Percentiles rank a stretch among this genome's conserved stretches.
These are phyloP conservation scores for Meiosimyza decipiens DNA, from an alignment of 2,888 invertebrate genomes.

Conservation along the genomic window DNA sequence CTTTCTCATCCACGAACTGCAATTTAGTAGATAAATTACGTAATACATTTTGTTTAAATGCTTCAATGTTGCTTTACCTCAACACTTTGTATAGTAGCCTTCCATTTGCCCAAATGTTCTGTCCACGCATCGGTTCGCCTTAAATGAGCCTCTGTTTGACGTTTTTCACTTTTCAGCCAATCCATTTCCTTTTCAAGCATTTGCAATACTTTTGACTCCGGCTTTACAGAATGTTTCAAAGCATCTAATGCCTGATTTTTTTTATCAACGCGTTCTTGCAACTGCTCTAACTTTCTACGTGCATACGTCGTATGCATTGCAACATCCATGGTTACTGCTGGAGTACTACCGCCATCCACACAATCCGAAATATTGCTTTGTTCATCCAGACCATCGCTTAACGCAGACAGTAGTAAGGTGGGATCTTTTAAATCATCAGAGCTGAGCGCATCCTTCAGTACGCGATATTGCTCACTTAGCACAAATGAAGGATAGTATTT, in stretches of 20 bases:
- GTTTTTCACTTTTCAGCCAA: constrained; percentile 81
- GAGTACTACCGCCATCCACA: constrained; percentile 42
- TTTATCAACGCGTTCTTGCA: constrained; percentile 86
- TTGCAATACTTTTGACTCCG: constrained; percentile 82
- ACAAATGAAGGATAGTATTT: constrained; percentile 91
- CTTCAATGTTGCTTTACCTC: constrained; percentile 69
- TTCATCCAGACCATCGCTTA: constrained; percentile 55
- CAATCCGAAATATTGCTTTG: constrained; percentile 52
- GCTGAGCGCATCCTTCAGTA: constrained; percentile 66
- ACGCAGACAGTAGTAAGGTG: constrained; percentile 59
- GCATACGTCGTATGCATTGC: constrained; percentile 87
- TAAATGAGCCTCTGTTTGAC: constrained; percentile 85
- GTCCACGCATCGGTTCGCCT: constrained; percentile 90
- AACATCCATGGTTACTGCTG: constrained; percentile 70
- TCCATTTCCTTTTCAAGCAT: constrained; percentile 87
- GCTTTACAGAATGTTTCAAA: constrained; percentile 81
- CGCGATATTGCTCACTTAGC: constrained; percentile 85
- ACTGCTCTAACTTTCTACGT: constrained; percentile 81
- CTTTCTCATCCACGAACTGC: constrained; percentile 67
- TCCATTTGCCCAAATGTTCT: constrained; percentile 88
- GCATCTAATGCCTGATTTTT: constrained; percentile 87
- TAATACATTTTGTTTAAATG: background rate
- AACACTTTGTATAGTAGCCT: constrained; percentile 84
- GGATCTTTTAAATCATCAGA: constrained; percentile 66
- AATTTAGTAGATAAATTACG: background rate